Evolutionary conservation across 2,113 vertebrate species (phyloP), one percentile per base, ranked within the genome.

Genomic region (Pteropus alecto): DNA sequence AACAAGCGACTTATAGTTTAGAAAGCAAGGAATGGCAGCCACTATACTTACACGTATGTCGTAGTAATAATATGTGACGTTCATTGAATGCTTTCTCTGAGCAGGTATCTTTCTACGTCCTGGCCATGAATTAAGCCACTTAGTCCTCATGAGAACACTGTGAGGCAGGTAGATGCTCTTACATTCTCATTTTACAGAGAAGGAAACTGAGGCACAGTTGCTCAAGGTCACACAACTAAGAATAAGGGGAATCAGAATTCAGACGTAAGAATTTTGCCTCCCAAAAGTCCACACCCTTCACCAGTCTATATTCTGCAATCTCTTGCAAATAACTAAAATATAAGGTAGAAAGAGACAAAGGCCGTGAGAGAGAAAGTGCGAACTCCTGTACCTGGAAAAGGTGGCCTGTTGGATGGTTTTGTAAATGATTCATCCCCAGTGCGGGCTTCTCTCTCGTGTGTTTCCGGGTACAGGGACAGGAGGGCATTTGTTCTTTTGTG

Each of bases 391-490:
- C 35, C 61, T 82, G 54, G 77, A 48, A 56, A 65, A 71, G 28
- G 67, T 24, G 35, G 79, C 38, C 61, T 2, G 0, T 63, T 14
- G 33, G 78, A 41, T 73, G 22, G 33, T 38, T 67, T 71, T 30
- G 70, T 77, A 21, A 91, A 71, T 94, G 93, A 92, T 76, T 96
- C 91, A 96, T 71, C 21, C 7, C 60, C 35, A 16, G 41, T 9
- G 46, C 67, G 24, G 48, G 68, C 70, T 92, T 92, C 46, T 86
- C 54, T 67, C 0, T 3, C 7, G 7, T 15, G 0, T 6, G 22
- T 35, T 76, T 94, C 78, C 1, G 1, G 86, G 86, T 68, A 1
- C 0, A 35, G 86, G 15, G 43, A 33, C 56, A 61, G 35, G 74
- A 65, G 19, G 43, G 8, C 81, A 28, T 85, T 71, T 15, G 15